Evolutionary conservation across 2,113 vertebrate genomes (phyloP).

Genomic region (Odocoileus hemionus): DNA sequence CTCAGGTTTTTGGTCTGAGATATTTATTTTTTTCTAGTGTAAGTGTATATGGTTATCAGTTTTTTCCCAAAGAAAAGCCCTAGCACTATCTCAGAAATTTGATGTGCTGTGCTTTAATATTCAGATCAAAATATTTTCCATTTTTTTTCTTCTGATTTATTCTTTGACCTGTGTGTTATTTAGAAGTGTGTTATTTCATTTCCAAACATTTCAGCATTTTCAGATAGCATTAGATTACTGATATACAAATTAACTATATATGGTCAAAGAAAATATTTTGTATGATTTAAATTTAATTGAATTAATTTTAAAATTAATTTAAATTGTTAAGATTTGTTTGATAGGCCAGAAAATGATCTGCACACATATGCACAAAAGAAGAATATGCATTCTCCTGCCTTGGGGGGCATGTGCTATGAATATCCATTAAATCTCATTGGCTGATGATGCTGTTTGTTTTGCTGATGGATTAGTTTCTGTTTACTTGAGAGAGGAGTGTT

Average conservation of each 20-base stretch:
- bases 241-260: background rate
- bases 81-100: background rate
- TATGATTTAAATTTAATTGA: background rate
- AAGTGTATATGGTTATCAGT: background rate
- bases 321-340: background rate
- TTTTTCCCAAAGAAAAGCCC: background rate
- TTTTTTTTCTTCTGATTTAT: background rate
- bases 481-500: background rate
- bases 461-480: accelerated
- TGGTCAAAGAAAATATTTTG: background rate
- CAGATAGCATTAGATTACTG: background rate
- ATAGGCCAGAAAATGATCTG: background rate
- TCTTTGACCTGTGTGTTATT: background rate
- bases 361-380: too few relatives aligned
- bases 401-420: background rate
- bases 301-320: background rate
- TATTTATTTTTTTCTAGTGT: background rate
- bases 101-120: background rate
- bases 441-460: background rate
- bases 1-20: background rate
- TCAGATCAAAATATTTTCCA: background rate
- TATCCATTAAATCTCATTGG: too few relatives aligned
- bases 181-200: background rate
- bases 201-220: background rate
- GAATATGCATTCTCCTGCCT: background rate